Conservation (phyloP, 2,888 invertebrate genomes). For the Amphipyra berbera region DNA sequence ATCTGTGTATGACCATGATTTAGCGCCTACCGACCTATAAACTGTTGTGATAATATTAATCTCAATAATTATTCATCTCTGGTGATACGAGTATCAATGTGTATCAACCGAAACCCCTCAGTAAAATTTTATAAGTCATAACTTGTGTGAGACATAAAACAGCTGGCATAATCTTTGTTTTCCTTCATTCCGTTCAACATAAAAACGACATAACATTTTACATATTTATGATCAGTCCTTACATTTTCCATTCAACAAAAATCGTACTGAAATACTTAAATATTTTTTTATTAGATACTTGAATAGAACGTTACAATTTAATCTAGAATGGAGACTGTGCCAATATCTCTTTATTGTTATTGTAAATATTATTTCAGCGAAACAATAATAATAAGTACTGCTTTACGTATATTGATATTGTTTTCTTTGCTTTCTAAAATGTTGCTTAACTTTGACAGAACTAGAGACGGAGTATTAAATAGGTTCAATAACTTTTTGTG, state of each 20-base stretch:
- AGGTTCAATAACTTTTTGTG: background rate
- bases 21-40: too few relatives aligned
- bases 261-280: conserved; percentile 17
- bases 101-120: background rate
- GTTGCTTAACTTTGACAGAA: conserved; percentile 1
- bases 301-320: conserved; percentile 41
- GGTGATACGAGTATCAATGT: too few relatives aligned
- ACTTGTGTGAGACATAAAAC: background rate
- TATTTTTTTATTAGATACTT: conserved; percentile 46
- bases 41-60: too few relatives aligned
- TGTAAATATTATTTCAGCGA: conserved; percentile 26
- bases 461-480: conserved; percentile 1
- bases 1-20: too few relatives aligned
- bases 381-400: conserved; percentile 22
- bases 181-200: conserved; percentile 3
- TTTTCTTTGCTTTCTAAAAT: conserved; percentile 8
- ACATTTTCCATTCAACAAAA: conserved; percentile 43
- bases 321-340: conserved; percentile 17
- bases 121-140: conserved; percentile 1
- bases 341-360: conserved; percentile 44
- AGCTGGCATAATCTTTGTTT: conserved; percentile 16
- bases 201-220: conserved; percentile 24
- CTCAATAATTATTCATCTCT: too few relatives aligned
- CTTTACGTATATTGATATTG: background rate
- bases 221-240: conserved; percentile 30